phyloP scores from a whole-genome alignment of 2,797 vertebrate genomes.

The Sebastes nivosus region DNA sequence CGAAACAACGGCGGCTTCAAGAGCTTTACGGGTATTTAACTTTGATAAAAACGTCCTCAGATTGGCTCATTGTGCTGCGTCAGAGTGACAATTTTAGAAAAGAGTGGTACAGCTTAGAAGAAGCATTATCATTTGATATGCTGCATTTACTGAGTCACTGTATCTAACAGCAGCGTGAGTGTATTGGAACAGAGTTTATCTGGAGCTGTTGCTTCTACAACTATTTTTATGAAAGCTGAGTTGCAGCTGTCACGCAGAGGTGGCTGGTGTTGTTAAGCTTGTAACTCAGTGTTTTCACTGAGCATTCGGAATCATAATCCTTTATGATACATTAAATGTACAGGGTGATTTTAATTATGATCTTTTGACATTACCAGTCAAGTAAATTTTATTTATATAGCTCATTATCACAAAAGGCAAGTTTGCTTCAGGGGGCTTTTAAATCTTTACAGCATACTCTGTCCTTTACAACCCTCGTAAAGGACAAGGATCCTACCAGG shows the following conservation, averaged over 20 bases:
- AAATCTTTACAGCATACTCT: neutral
- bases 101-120: neutral
- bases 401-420: neutral
- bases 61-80: neutral
- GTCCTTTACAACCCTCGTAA: neutral
- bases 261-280: neutral
- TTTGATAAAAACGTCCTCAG: neutral
- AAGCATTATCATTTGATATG: neutral
- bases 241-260: slow-evolving; percentile 2
- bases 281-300: neutral
- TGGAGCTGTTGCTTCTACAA: neutral
- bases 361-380: neutral
- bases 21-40: neutral
- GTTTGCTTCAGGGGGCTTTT: neutral
- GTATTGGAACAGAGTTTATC: neutral
- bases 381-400: neutral
- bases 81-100: slow-evolving; percentile 17
- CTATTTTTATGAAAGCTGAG: slow-evolving; percentile 17
- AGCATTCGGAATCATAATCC: neutral
- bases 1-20: slow-evolving; percentile 6
- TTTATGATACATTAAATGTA: neutral
- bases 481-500: neutral
- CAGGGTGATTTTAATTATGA: neutral
- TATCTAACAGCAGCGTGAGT: neutral
- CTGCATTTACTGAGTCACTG: slow-evolving; percentile 2